Evolutionary conservation across 2,797 vertebrate genomes (phyloP).

Genomic region (Phylloscopus collybita): DNA sequence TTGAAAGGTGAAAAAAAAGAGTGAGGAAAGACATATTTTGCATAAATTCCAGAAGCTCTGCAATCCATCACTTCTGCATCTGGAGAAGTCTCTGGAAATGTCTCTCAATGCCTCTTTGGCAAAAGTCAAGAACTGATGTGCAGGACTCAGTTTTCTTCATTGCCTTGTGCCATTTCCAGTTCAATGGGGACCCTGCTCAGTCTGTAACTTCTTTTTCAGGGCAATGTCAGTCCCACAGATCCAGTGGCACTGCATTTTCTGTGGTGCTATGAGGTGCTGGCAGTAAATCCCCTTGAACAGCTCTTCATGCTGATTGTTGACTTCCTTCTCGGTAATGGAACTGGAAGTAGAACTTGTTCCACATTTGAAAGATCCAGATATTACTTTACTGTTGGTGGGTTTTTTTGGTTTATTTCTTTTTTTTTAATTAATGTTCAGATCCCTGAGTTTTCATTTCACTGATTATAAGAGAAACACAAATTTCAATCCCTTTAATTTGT

Average conservation of each 20-base stretch:
- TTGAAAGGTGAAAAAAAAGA: background rate
- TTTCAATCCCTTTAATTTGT: background rate
- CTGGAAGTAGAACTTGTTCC: background rate
- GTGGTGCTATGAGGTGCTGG: background rate
- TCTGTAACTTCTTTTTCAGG: background rate
- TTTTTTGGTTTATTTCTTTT: background rate
- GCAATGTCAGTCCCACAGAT: rapidly evolving
- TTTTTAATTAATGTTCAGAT: background rate
- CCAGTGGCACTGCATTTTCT: background rate
- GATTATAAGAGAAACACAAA: background rate
- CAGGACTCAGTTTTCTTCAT: background rate
- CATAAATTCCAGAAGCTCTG: background rate
- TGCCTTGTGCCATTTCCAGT: background rate
- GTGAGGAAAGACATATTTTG: background rate
- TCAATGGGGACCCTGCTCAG: rapidly evolving
- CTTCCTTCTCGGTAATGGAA: background rate
- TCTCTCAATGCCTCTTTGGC: background rate
- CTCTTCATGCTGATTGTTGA: background rate
- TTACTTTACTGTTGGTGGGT: background rate
- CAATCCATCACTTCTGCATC: background rate
- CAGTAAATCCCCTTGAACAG: background rate
- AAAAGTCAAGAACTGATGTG: background rate
- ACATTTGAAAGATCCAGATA: background rate
- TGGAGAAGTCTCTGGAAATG: background rate
- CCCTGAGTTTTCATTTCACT: background rate